Percentiles rank a stretch among this genome's conserved stretches.
Conservation (phyloP, 2,113 vertebrate genomes). For the Vicugna pacos region DNA sequence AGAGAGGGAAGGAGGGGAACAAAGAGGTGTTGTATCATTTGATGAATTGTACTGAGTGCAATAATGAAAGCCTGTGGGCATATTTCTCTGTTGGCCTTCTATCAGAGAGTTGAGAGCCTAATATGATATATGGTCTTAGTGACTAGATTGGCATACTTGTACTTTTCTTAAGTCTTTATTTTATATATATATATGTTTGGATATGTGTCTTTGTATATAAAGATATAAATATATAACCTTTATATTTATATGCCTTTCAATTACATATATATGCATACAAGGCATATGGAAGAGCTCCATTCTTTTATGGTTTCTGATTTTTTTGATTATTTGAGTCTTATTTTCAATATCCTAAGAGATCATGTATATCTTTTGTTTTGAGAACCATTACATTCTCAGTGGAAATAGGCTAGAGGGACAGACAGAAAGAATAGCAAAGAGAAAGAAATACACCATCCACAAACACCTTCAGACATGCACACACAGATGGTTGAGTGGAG, state of each 20-base stretch:
- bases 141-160: background rate
- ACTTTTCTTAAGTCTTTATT: background rate
- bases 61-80: background rate
- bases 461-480: background rate
- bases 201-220: background rate
- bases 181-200: background rate
- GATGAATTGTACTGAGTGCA: background rate
- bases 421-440: background rate
- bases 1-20: background rate
- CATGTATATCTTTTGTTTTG: background rate
- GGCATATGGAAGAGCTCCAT: too few species aligned
- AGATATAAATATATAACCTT: background rate
- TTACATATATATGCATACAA: background rate
- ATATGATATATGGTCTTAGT: background rate
- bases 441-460: background rate
- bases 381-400: background rate
- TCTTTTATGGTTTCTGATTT: slow-evolving; percentile 17
- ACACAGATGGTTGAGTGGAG: background rate
- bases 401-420: background rate
- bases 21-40: background rate
- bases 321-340: background rate
- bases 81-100: slow-evolving; percentile 23
- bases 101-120: background rate
- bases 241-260: background rate
- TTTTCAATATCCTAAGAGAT: background rate